Evolutionary conservation across 1,140 invertebrate genomes (phyloP), one percentile per base, ranked within the genome.

Genomic region (Drosophila rhopaloa): DNA sequence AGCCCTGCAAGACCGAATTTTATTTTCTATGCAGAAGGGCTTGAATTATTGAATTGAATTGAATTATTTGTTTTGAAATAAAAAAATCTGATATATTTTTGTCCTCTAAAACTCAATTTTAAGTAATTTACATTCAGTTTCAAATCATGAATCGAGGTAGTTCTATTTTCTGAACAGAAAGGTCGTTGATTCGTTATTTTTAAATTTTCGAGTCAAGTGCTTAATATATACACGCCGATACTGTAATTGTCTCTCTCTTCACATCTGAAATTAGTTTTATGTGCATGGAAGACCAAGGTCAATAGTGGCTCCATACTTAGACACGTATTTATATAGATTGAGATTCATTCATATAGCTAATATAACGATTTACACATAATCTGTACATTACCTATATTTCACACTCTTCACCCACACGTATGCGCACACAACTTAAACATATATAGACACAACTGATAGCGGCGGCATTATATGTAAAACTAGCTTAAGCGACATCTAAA

Each of bases 391-490:
- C 40, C 16, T 43, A 29, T 16, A 14, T 56, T 56, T 40, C 19
- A 40, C 37, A 57, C 43, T 16, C 14, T 10, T 16, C 32, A 51
- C 8, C 50, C 50, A 57, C 16, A 40, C 41, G 14, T 29, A 58
- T 32, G 27, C 55, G 27, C 41, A 58, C 55, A 58, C 54, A 41
- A 44, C 40, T 29, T 32, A 13, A 10, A 59, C 27, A 46, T 46
- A 46, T 58, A 35, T 46, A 58, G 53, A 55, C 19, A 43, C 57
- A 24, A 56, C 60, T 32, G 14, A 58, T 32, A 35, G 13, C 16
- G 37, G 38, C 35, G 58, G 44, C 63, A 67, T 65, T 65, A 65
- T 63, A 68, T 63, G 37, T 68, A 32, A 63, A 51, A 68, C 29
- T 32, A 63, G 38, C 47, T n/a, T 68, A 68, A 68, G 65, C 38